phyloP scores from a whole-genome alignment of 2,797 vertebrate species.

The Coccyzus lansbergi region DNA sequence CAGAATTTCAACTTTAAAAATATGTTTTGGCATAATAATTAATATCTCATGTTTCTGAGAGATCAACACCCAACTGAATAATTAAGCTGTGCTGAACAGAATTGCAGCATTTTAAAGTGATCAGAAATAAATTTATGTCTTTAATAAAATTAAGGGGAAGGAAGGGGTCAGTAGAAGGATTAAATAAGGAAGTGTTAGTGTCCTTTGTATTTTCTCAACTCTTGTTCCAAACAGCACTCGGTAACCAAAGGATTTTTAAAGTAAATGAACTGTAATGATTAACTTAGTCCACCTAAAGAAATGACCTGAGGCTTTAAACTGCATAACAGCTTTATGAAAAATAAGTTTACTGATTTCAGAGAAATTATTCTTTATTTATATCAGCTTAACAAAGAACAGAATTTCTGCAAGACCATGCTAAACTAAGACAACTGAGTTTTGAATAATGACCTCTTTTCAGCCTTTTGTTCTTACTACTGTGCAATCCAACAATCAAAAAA shows the following conservation, averaged over 20 bases:
- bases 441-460: not conserved
- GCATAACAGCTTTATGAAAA: not conserved
- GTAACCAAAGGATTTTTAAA: not conserved
- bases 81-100: not conserved
- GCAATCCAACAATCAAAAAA: not conserved
- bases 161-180: not conserved
- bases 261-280: not conserved
- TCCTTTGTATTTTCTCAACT: not conserved
- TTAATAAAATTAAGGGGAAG: accelerated
- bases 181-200: not conserved
- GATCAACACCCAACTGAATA: not conserved
- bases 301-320: not conserved
- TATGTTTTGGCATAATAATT: not conserved
- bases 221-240: not conserved
- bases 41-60: not conserved
- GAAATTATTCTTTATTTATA: not conserved
- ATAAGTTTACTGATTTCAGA: not conserved
- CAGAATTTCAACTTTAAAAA: conserved; percentile 9
- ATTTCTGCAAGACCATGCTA: not conserved
- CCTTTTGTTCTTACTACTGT: not conserved
- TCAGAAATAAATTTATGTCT: not conserved
- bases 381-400: not conserved
- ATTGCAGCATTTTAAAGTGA: not conserved
- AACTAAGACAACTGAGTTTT: not conserved
- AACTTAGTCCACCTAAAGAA: not conserved